Conservation (phyloP, 2,113 vertebrate species). For the Azemiops feae region DNA sequence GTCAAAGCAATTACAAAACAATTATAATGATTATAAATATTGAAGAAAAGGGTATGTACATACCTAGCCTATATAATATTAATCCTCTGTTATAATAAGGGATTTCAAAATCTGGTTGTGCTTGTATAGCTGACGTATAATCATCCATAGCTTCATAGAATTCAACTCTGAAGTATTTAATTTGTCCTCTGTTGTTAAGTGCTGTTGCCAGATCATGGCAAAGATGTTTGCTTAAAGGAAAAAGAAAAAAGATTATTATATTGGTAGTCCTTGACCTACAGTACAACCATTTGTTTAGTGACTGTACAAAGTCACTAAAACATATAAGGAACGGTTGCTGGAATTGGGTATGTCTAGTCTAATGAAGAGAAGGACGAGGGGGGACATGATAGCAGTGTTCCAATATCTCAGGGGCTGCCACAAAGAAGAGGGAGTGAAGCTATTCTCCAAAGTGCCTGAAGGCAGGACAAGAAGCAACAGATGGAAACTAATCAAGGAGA, state of each 20-base stretch:
- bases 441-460: too few relatives aligned
- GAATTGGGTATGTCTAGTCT: too few relatives aligned
- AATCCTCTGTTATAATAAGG: slow-evolving; percentile 94
- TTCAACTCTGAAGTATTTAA: slow-evolving; percentile 88
- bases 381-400: too few relatives aligned
- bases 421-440: too few relatives aligned
- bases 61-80: slow-evolving; percentile 88
- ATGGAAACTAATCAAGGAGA: too few relatives aligned
- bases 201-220: slow-evolving; percentile 75
- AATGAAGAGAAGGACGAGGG: too few relatives aligned
- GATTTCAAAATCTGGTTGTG: slow-evolving; percentile 75
- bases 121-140: slow-evolving; percentile 80
- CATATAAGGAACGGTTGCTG: too few relatives aligned
- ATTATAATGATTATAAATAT: neutral
- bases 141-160: slow-evolving; percentile 89
- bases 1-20: neutral
- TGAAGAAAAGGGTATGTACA: slow-evolving; percentile 27
- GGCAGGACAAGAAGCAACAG: too few relatives aligned
- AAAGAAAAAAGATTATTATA: slow-evolving; percentile 2
- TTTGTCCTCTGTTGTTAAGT: slow-evolving; percentile 89
- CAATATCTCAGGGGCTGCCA: too few relatives aligned
- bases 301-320: neutral
- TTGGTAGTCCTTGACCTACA: neutral
- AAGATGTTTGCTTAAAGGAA: slow-evolving; percentile 67
- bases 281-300: neutral